Evolutionary conservation across 92 coral and sea anemone genomes (phyloP).

Genomic region (Hydrozoanthus gracilis): DNA sequence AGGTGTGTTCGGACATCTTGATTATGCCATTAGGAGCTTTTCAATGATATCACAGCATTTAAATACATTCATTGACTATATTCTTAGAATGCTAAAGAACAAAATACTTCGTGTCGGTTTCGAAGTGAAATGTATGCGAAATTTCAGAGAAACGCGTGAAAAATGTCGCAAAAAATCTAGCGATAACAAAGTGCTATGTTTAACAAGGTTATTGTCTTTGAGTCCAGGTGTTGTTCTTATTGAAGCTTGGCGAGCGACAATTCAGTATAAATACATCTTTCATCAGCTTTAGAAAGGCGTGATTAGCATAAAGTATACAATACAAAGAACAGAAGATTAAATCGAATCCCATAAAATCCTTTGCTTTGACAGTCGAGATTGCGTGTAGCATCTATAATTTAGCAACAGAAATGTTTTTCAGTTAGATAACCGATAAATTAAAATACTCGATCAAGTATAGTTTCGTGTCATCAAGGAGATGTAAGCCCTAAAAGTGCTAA

Average conservation of each 20-base stretch:
- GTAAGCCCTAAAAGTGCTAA: too few species aligned
- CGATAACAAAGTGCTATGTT: neutral
- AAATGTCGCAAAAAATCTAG: neutral
- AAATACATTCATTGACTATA: slow-evolving; percentile 8
- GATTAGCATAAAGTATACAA: slow-evolving; percentile 28
- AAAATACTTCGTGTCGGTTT: neutral
- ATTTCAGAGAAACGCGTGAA: neutral
- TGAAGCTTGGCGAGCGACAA: slow-evolving; percentile 25
- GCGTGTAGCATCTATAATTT: neutral
- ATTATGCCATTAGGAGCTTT: slow-evolving; percentile 35
- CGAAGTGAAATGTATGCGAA: slow-evolving; percentile 4
- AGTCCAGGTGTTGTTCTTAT: slow-evolving; percentile 47
- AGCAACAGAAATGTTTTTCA: neutral
- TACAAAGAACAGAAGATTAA: slow-evolving; percentile 15
- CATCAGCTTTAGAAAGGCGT: slow-evolving; percentile 25
- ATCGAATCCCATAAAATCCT: slow-evolving; percentile 6
- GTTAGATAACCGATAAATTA: too few species aligned
- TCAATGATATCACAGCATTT: slow-evolving; percentile 31
- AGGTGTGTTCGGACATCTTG: slow-evolving; percentile 55
- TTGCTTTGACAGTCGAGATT: neutral
- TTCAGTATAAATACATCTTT: slow-evolving; percentile 43
- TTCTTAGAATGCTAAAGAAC: neutral
- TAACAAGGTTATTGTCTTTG: slow-evolving; percentile 15
- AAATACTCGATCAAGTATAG: too few species aligned
- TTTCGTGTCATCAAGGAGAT: too few species aligned